A percentile compares a stretch with the other conserved stretches of the same genome.
These are phyloP conservation scores for Accipiter cooperii DNA, from an alignment of 2,113 vertebrate genomes.

Conservation along the genomic window DNA sequence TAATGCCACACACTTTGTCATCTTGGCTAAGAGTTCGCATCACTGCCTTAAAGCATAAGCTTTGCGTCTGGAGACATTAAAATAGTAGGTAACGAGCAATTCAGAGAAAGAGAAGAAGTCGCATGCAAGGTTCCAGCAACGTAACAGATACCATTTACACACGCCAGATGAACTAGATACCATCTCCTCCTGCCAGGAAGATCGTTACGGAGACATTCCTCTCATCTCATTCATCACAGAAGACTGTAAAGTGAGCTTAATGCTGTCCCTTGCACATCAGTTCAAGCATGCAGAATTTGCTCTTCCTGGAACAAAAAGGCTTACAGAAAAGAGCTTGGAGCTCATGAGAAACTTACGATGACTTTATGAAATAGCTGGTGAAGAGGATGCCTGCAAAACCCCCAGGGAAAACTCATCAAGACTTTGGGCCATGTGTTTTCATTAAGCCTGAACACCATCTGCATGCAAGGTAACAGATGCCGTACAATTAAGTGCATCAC, in stretches of 20 bases:
- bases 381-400: not conserved
- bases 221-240: not conserved
- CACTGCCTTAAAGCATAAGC: not conserved
- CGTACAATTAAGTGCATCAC: not conserved
- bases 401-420: not conserved
- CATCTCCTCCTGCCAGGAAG: slow-evolving; percentile 22
- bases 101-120: not conserved
- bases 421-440: slow-evolving; percentile 1
- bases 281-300: not conserved
- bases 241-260: not conserved
- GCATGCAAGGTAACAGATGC: slow-evolving; percentile 15
- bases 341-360: not conserved
- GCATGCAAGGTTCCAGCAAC: not conserved
- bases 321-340: not conserved
- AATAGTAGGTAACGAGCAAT: not conserved
- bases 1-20: slow-evolving; percentile 40
- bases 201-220: not conserved
- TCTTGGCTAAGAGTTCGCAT: not conserved
- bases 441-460: not conserved
- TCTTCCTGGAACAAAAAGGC: not conserved
- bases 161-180: not conserved
- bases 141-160: not conserved
- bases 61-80: not conserved
- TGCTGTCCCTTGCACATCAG: not conserved
- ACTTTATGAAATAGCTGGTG: not conserved